phyloP scores from a whole-genome alignment of 2,113 vertebrate species.

The Myodes glareolus region DNA sequence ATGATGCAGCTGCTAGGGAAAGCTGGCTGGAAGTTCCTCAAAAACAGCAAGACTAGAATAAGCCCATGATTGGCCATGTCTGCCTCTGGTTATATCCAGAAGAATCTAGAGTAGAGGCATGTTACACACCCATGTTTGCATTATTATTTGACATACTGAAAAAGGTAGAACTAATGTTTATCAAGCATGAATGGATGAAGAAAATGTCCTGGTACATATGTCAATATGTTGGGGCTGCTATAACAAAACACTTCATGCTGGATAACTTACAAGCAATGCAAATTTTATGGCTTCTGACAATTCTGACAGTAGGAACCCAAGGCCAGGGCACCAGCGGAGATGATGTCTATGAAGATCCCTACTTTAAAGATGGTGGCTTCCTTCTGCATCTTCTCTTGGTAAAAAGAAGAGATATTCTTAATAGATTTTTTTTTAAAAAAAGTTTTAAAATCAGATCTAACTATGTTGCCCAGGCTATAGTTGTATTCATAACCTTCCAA shows the following conservation, averaged over 20 bases:
- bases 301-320: neutral
- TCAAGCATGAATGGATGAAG: neutral
- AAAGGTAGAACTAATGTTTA: neutral
- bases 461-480: neutral
- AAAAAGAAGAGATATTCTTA: neutral
- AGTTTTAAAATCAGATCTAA: neutral
- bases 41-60: neutral
- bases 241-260: neutral
- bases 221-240: neutral
- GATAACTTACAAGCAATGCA: neutral
- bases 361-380: neutral
- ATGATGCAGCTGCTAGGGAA: neutral
- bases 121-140: neutral
- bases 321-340: neutral
- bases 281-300: neutral
- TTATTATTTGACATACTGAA: neutral
- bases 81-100: neutral
- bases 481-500: neutral
- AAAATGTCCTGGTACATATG: neutral
- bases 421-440: neutral
- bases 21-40: too few relatives aligned
- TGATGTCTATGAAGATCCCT: neutral
- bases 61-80: neutral
- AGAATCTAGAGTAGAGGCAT: neutral
- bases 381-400: too few relatives aligned